phyloP scores from a whole-genome alignment of 2,797 vertebrate species.

The Steatocranus sp. region DNA sequence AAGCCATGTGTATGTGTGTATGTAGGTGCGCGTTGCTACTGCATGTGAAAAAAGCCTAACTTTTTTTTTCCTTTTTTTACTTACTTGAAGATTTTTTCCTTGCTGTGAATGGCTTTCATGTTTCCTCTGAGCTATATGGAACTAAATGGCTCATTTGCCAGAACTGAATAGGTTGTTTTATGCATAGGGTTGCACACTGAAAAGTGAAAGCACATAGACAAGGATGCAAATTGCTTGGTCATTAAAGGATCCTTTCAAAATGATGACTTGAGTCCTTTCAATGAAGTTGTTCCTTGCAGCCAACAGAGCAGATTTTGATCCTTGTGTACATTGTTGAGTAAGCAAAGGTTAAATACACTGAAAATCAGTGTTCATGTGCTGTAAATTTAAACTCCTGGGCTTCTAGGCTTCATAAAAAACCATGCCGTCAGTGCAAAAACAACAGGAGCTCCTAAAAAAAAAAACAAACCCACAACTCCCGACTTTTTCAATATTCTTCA shows the following conservation, averaged over 20 bases:
- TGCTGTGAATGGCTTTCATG: constrained; percentile 27
- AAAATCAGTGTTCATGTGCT: constrained; percentile 3
- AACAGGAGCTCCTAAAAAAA: constrained; percentile 31
- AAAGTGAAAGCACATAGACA: constrained; percentile 6
- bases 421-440: constrained; percentile 51
- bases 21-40: not conserved
- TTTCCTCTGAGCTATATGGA: constrained; percentile 14
- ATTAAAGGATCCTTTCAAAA: constrained; percentile 30
- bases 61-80: not conserved
- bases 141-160: constrained; percentile 23
- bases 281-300: not conserved
- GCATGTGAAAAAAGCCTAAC: not conserved
- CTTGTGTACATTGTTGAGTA: not conserved
- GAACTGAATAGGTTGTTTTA: constrained; percentile 18
- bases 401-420: constrained; percentile 44
- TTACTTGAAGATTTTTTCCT: constrained; percentile 17
- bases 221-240: constrained; percentile 30
- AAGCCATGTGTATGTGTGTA: accelerated
- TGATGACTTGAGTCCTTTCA: constrained; percentile 31
- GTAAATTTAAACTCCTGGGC: constrained; percentile 4
- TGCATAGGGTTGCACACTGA: constrained; percentile 15
- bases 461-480: not conserved
- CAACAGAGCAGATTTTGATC: not conserved
- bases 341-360: constrained; percentile 40
- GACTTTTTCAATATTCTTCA: constrained; percentile 10